Evolutionary conservation across 2,797 vertebrate genomes (phyloP), one percentile per base, ranked within the genome.

Genomic region (Linurgus olivaceus): DNA sequence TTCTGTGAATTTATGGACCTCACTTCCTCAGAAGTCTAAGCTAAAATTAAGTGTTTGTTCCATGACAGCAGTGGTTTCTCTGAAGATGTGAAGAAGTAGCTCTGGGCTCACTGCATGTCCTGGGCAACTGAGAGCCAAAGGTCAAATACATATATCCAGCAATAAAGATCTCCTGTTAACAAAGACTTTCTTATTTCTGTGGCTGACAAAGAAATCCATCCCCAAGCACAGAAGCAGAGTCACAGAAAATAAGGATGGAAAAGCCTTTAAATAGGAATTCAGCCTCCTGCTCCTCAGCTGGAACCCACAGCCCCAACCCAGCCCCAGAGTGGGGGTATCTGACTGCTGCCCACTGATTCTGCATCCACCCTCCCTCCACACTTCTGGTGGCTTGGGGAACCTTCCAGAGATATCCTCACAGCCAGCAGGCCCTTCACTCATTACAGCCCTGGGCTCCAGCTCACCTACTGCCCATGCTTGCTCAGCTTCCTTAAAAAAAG

Each of bases 301-400:
- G 33, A 21, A 67, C 9, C 13, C 26, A n/a, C 1, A 8, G 50
- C 18, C 20, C 9, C 10, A 31, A 0, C 15, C 17, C 45, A n/a
- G 11, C 10, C 47, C 31, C 3, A 5, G 13, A 17, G 15, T 5
- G 7, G 2, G 11, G 5, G 2, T 20, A 11, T 58, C 66, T 42
- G 47, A 9, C 51, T 10, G 4, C 44, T 31, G 28, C 42, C 35
- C 2, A 4, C n/a, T 55, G 31, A 9, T 20, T 16, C 2, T 4
- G 1, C 40, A 62, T 55, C n/a, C 2, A 0, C 35, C 14, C 19
- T n/a, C 40, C 6, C 19, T 80, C 21, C 57, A 51, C 0, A 0
- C 5, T 33, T 47, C 21, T 57, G 31, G 17, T 51, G 33, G 23
- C 29, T 20, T 66, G 47, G 31, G 11, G 7, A 79, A 4, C 37